A percentile compares a stretch with the other conserved stretches of the same genome.
Conservation (phyloP, 2,797 vertebrate species). For the Rhinophrynus dorsalis region DNA sequence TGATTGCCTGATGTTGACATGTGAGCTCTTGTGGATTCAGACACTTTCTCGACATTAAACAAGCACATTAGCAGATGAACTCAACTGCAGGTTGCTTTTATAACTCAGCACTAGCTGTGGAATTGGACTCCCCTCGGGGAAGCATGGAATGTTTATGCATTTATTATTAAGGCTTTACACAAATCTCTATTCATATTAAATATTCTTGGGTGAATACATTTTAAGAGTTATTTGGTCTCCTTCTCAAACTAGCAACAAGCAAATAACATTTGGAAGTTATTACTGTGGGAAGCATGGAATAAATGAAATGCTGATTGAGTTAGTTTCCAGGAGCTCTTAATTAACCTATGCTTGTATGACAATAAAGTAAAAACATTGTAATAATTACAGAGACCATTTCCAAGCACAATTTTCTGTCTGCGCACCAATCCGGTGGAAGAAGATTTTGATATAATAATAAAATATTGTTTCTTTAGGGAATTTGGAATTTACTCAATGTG, state of each 20-base stretch:
- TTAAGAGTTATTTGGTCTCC: not conserved
- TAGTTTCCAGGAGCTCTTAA: conserved; percentile 21
- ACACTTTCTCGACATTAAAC: too few species aligned
- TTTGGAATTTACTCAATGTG: not conserved
- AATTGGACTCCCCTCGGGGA: not conserved
- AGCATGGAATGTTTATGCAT: not conserved
- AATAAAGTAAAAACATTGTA: not conserved
- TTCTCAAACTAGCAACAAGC: not conserved
- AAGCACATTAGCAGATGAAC: conserved; percentile 1
- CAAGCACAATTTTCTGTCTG: not conserved
- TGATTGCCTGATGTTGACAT: not conserved
- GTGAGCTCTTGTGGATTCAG: not conserved
- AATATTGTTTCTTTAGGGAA: not conserved
- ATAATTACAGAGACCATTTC: conserved; percentile 6
- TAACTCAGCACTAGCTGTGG: not conserved
- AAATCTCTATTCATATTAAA: not conserved
- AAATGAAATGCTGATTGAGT: conserved; percentile 4
- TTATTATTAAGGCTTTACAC: not conserved
- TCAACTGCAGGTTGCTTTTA: not conserved
- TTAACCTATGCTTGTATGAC: not conserved
- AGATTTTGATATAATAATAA: too few species aligned
- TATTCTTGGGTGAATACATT: not conserved
- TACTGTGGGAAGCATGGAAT: not conserved
- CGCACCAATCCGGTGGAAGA: not conserved
- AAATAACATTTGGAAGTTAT: conserved; percentile 6